These are phyloP conservation scores for Propsilocerus akamusi DNA, from an alignment of 1,140 invertebrate species.

Conservation along the genomic window DNA sequence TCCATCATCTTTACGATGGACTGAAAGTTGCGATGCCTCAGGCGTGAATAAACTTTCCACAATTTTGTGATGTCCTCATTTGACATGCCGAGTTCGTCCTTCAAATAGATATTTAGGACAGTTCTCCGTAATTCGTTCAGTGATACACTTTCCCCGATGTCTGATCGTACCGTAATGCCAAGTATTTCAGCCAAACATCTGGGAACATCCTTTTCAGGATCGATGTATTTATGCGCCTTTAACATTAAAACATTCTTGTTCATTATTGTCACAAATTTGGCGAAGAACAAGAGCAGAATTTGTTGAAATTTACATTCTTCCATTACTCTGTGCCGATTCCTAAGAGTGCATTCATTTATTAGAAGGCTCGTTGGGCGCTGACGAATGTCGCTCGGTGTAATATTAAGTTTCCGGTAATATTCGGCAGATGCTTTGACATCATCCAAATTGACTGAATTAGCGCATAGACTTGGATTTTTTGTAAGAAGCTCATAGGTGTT, in stretches of 20 bases:
- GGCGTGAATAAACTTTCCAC: slow-evolving; percentile 27
- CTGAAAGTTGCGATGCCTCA: slow-evolving; percentile 30
- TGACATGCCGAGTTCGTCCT: slow-evolving; percentile 26
- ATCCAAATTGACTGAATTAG: slow-evolving; percentile 12
- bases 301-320: slow-evolving; percentile 29
- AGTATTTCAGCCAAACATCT: slow-evolving; percentile 22
- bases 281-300: slow-evolving; percentile 25
- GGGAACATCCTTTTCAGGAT: slow-evolving; percentile 16
- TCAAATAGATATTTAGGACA: slow-evolving; percentile 27
- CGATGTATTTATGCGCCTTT: slow-evolving; percentile 14
- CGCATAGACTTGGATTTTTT: background rate
- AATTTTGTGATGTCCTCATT: slow-evolving; percentile 26
- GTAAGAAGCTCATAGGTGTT: too few relatives aligned
- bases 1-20: slow-evolving; percentile 28
- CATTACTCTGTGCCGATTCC: slow-evolving; percentile 31
- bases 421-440: slow-evolving; percentile 15
- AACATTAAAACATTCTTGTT: slow-evolving; percentile 16
- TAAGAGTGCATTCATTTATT: slow-evolving; percentile 28
- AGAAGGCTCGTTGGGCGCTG: slow-evolving; percentile 29
- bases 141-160: slow-evolving; percentile 15
- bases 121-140: slow-evolving; percentile 27
- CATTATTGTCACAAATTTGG: slow-evolving; percentile 24
- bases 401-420: slow-evolving; percentile 14
- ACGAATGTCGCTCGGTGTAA: slow-evolving; percentile 25
- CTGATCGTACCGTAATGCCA: slow-evolving; percentile 12